phyloP scores from a whole-genome alignment of 2,888 invertebrate species.

The Phalangium opilio region DNA sequence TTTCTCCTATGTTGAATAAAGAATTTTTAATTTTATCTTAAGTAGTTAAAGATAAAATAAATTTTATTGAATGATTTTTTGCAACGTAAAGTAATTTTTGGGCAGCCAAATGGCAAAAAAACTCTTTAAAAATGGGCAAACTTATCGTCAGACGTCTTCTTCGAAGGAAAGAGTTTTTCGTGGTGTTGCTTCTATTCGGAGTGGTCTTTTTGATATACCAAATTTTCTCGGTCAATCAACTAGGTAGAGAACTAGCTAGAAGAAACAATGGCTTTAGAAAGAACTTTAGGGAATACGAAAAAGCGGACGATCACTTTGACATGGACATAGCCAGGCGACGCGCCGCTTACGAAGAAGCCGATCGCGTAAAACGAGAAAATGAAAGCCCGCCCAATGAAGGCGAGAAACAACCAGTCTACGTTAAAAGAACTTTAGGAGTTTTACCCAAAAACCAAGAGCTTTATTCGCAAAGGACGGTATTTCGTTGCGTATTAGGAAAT shows the following conservation, averaged over 20 bases:
- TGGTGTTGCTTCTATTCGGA: conserved; percentile 7
- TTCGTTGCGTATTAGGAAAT: conserved; percentile 11
- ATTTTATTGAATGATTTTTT: too few species aligned
- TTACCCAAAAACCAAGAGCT: conserved; percentile 9
- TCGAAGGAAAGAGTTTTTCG: conserved; percentile 6
- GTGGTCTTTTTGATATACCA: conserved; percentile 13
- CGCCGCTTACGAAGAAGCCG: too few species aligned
- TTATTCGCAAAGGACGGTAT: conserved; percentile 9
- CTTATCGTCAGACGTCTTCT: conserved; percentile 2
- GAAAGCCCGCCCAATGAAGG: too few species aligned
- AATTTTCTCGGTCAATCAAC: conserved; percentile 10
- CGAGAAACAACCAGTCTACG: background rate
- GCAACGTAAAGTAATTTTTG: too few species aligned
- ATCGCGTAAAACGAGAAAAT: too few species aligned
- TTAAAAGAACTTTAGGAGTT: conserved; percentile 6
- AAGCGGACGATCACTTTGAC: conserved; percentile 10
- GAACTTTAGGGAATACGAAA: conserved; percentile 12
- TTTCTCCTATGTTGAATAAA: too few species aligned
- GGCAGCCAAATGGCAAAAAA: too few species aligned
- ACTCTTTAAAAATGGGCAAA: too few species aligned
- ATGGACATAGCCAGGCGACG: too few species aligned
- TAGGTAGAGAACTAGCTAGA: conserved; percentile 10
- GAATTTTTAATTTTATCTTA: too few species aligned
- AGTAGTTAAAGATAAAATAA: too few species aligned
- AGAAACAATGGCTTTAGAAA: conserved; percentile 5